Evolutionary conservation across 2,888 invertebrate genomes (phyloP), one percentile per base, ranked within the genome.

Genomic region (Amphipoea lucens): DNA sequence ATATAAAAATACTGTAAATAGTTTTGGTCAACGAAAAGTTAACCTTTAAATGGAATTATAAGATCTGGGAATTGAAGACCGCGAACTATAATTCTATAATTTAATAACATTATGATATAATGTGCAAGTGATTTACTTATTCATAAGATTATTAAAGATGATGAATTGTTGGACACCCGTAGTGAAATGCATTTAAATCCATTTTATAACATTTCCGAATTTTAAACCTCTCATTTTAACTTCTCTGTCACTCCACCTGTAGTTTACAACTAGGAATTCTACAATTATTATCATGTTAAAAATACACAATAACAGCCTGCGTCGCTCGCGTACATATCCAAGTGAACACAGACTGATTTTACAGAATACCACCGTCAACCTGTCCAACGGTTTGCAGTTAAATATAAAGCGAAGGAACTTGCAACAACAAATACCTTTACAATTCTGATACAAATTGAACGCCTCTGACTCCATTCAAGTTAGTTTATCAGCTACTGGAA

Each of bases 401-500:
- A 79, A 67, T 62, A 68, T 62, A 42, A 68, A 66, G 14, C 42
- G n/a, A 70, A 66, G 70, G 20, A 74, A 63, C 71, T 62, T 29
- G 54, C 48, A 68, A 51, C 76, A 83, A 79, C 80, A 75, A 77
- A 76, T 70, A 29, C 40, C 75, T 69, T 78, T 65, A 82, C 75
- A 84, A 84, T 74, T 69, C 69, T 51, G 62, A 63, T 74, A 81
- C 78, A 84, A 86, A 83, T 85, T 77, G 80, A 60, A 72, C 65
- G 74, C 68, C 29, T 75, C 71, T 62, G 70, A 74, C 14, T 66
- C 66, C 75, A 76, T 87, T 84, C 74, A 79, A 84, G 87, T 81
- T 87, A 79, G 62, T 82, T 81, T 84, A 87, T 84, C 82, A 69
- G 80, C 87, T 79, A 77, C 87, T 81, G 80, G 86, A 23, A 84